A percentile compares a stretch with the other conserved stretches of the same genome.
These are phyloP conservation scores for Stramonita haemastoma DNA, from an alignment of 2,888 invertebrate species.

Conservation along the genomic window DNA sequence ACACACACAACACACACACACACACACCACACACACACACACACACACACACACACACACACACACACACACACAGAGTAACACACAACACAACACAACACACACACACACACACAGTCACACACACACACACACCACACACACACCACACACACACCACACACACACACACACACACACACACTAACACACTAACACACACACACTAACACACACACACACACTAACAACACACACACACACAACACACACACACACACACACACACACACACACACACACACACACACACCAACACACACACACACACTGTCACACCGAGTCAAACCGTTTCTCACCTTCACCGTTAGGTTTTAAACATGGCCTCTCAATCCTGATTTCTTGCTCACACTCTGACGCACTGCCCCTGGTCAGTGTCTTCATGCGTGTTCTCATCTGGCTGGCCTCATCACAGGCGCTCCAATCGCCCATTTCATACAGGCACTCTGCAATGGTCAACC, in stretches of 20 bases:
- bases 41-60: neutral
- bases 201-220: neutral
- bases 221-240: neutral
- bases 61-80: too few relatives aligned
- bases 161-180: neutral
- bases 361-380: conserved; percentile 57
- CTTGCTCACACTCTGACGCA: conserved; percentile 56
- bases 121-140: neutral
- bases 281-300: neutral
- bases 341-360: conserved; percentile 63
- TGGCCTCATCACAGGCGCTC: conserved; percentile 54
- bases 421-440: conserved; percentile 56
- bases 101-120: neutral
- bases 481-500: conserved; percentile 47
- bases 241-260: neutral
- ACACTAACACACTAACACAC: neutral
- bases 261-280: neutral
- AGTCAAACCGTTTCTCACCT: conserved; percentile 51
- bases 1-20: too few relatives aligned
- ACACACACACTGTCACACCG: neutral
- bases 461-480: conserved; percentile 55
- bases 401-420: conserved; percentile 60
- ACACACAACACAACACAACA: too few relatives aligned
- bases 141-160: neutral
- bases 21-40: neutral